Evolutionary conservation across 2,888 invertebrate genomes (phyloP).

Genomic region (Liopterus haemorrhoidalis): DNA sequence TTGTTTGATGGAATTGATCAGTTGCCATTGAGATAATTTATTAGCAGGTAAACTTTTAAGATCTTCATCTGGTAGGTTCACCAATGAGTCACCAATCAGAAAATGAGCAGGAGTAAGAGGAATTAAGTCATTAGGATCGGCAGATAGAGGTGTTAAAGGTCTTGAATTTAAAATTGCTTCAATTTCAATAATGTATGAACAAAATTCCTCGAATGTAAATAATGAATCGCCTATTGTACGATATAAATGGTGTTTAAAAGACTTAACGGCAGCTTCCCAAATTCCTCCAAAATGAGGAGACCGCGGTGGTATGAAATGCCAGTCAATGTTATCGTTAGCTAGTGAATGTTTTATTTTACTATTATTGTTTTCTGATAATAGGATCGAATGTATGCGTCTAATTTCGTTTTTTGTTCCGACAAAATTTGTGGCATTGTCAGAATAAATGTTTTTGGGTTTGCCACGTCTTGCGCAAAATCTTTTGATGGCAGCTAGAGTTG

Average conservation of each 20-base stretch:
- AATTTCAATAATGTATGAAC: slow-evolving; percentile 30
- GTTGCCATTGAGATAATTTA: slow-evolving; percentile 11
- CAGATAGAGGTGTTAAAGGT: slow-evolving; percentile 28
- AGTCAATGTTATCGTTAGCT: slow-evolving; percentile 26
- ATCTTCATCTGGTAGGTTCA: slow-evolving; percentile 5
- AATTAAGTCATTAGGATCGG: slow-evolving; percentile 21
- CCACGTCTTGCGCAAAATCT: slow-evolving; percentile 15
- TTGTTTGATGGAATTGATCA: slow-evolving; percentile 25
- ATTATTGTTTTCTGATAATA: not conserved
- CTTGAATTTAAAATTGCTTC: slow-evolving; percentile 34
- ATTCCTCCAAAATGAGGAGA: slow-evolving; percentile 36
- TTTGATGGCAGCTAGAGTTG: slow-evolving; percentile 28
- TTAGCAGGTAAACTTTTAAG: not conserved
- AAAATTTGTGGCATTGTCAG: slow-evolving; percentile 26
- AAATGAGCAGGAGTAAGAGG: slow-evolving; percentile 25
- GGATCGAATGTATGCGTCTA: slow-evolving; percentile 8
- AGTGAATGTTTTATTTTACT: slow-evolving; percentile 15
- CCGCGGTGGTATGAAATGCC: slow-evolving; percentile 36
- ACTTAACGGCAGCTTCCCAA: slow-evolving; percentile 36
- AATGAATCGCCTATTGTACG: slow-evolving; percentile 29
- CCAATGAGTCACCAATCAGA: slow-evolving; percentile 10
- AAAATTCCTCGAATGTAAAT: slow-evolving; percentile 33
- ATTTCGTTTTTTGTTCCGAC: slow-evolving; percentile 23
- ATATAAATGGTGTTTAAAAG: slow-evolving; percentile 33
- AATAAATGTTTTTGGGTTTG: slow-evolving; percentile 8